Base-by-base conservation (phyloP, 1,140 invertebrate genomes). In the Cardiocondyla obscurior region DNA sequence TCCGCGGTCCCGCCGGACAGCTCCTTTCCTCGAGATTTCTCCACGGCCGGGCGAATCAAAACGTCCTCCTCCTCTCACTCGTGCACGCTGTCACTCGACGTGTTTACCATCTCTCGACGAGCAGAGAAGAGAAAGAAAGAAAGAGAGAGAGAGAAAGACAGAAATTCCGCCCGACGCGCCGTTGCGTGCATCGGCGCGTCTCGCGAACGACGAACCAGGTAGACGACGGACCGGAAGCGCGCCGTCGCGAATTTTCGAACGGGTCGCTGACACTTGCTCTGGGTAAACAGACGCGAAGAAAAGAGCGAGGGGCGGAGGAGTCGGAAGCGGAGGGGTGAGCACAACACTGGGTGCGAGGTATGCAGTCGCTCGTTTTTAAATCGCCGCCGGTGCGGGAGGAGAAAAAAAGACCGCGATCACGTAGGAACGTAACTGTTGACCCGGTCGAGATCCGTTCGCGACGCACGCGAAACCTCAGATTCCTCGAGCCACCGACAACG, bases 71-170 rank as follows among this genome's bases (percentile, higher is more conserved):
- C 33, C 36, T 53, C 33, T 79, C 74, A 73, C 76, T 85, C 73
- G 36, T 62, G 53, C 81, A 81, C 84, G 81, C 85, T 90, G 90
- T 91, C 88, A 91, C 84, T 87, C 25, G 62, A 55, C 87, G 90
- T 90, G 90, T 90, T 89, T 90, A 89, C 81, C 57, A 72, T 88
- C 65, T 25, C 36, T 30, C 51, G 25, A 42, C 19, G 49, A 53
- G 49, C n/a, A 10, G 22, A 6, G 22, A 8, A 22, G 49, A 10
- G 7, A 22, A 49, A 44, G 42, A 42, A 3, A 16, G 57, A 76
- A 44, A 10, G 19, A 28, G 60, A 72, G 33, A 33, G 39, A 8
- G 16, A 42, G 19, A 22, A 6, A 62, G 57, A 28, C 16, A 39
- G 33, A 42, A 6, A 79, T 16, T 33, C 44, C 57, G 19, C 28